Conservation (phyloP, 2,888 invertebrate genomes). For the Branchellion lobata region DNA sequence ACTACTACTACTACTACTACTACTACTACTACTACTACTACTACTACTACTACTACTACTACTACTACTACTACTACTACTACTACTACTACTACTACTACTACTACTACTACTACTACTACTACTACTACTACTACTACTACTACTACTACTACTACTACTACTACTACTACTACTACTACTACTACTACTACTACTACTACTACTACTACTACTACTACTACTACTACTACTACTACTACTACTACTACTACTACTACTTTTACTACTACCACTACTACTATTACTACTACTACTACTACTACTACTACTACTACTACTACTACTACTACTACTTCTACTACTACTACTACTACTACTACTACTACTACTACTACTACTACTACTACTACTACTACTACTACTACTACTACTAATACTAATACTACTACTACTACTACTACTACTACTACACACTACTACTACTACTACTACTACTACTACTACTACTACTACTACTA, state of each 20-base stretch:
- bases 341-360: neutral
- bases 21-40: constrained; percentile 65
- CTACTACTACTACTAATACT: too few species aligned
- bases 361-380: too few species aligned
- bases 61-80: neutral
- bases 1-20: neutral
- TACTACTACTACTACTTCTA: neutral
- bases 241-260: neutral
- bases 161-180: too few species aligned
- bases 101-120: neutral
- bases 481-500: too few species aligned
- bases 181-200: too few species aligned
- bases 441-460: neutral
- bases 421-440: too few species aligned
- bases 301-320: neutral
- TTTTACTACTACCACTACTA: neutral
- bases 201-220: neutral
- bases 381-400: too few species aligned
- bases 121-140: too few species aligned
- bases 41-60: constrained; percentile 53
- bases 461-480: constrained; percentile 5
- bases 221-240: neutral
- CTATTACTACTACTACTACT: neutral
- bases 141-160: too few species aligned
- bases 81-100: neutral